phyloP scores from a whole-genome alignment of 2,797 vertebrate species.

The Falco rusticolus region DNA sequence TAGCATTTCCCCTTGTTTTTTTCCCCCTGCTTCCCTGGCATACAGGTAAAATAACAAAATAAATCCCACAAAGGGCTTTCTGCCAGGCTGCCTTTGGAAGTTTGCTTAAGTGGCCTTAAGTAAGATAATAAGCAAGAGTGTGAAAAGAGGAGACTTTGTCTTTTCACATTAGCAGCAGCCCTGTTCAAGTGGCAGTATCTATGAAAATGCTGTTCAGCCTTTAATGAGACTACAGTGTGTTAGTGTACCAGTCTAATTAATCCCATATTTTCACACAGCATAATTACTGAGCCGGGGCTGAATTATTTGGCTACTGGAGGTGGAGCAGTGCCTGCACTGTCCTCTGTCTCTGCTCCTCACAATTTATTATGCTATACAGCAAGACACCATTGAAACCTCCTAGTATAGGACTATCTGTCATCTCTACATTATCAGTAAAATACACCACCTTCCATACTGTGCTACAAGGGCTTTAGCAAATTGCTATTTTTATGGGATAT shows the following conservation, averaged over 20 bases:
- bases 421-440: slow-evolving; percentile 94
- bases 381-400: slow-evolving; percentile 88
- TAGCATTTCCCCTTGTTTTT: background rate
- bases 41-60: slow-evolving; percentile 73
- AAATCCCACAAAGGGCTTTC: slow-evolving; percentile 69
- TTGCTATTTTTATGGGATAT: slow-evolving; percentile 97
- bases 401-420: slow-evolving; percentile 93
- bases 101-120: slow-evolving; percentile 89
- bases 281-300: slow-evolving; percentile 88
- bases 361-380: slow-evolving; percentile 89
- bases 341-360: slow-evolving; percentile 80
- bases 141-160: slow-evolving; percentile 88
- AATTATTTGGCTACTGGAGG: slow-evolving; percentile 84
- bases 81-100: slow-evolving; percentile 81
- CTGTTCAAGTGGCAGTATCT: slow-evolving; percentile 86
- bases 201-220: slow-evolving; percentile 84
- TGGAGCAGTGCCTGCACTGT: slow-evolving; percentile 78
- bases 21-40: background rate
- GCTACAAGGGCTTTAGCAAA: slow-evolving; percentile 94
- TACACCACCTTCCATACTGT: slow-evolving; percentile 93
- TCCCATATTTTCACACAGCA: slow-evolving; percentile 91
- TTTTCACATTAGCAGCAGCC: slow-evolving; percentile 86
- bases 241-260: slow-evolving; percentile 91
- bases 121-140: slow-evolving; percentile 89
- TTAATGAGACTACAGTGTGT: slow-evolving; percentile 91